Percentiles rank a stretch among this genome's conserved stretches.
phyloP scores from a whole-genome alignment of 1,140 invertebrate genomes.

The Cyphomyrmex costatus region DNA sequence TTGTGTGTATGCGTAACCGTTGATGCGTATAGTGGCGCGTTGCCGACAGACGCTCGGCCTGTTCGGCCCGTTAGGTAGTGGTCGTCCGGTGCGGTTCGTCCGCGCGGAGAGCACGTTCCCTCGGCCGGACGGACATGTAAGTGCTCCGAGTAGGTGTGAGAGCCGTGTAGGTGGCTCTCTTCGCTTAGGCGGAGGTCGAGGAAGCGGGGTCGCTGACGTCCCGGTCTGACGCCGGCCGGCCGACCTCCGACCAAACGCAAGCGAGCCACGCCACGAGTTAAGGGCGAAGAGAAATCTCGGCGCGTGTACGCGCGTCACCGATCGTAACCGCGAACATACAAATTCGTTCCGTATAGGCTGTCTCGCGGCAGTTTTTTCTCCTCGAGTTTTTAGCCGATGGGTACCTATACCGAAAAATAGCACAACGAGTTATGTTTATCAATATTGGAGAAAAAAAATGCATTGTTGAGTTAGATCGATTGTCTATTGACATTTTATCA shows the following conservation, averaged over 20 bases:
- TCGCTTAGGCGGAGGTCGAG: slow-evolving; percentile 68
- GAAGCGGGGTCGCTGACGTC: slow-evolving; percentile 59
- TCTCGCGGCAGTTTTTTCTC: slow-evolving; percentile 2
- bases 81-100: slow-evolving; percentile 58
- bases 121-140: slow-evolving; percentile 32
- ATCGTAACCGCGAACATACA: background rate
- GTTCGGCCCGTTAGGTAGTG: slow-evolving; percentile 55
- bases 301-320: slow-evolving; percentile 15
- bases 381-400: background rate
- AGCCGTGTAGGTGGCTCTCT: slow-evolving; percentile 75
- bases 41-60: slow-evolving; percentile 38
- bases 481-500: background rate
- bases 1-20: slow-evolving; percentile 29
- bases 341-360: background rate
- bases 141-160: slow-evolving; percentile 61
- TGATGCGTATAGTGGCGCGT: slow-evolving; percentile 48
- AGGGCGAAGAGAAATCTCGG: slow-evolving; percentile 53
- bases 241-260: slow-evolving; percentile 48
- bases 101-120: slow-evolving; percentile 47
- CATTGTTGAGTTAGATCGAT: background rate
- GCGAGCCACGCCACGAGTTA: slow-evolving; percentile 48
- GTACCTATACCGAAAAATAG: background rate
- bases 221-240: background rate
- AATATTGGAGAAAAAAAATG: background rate
- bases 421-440: background rate